phyloP scores from a whole-genome alignment of 2,797 vertebrate genomes.

The Rhynchonycteris naso region DNA sequence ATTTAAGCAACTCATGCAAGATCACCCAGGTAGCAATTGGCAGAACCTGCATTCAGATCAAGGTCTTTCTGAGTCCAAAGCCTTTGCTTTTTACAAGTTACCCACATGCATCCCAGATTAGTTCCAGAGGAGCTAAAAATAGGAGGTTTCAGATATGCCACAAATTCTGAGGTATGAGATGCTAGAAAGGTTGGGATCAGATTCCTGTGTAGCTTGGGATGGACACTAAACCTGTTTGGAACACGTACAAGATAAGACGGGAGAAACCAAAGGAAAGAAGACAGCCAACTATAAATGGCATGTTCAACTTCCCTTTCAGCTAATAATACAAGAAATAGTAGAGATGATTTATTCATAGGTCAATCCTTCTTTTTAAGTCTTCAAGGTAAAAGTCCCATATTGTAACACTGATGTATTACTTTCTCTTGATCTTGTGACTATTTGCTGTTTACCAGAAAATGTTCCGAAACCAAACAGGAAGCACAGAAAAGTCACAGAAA shows the following conservation, averaged over 20 bases:
- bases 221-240: not conserved
- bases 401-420: not conserved
- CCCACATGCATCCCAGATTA: not conserved
- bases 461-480: slow-evolving; percentile 57
- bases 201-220: not conserved
- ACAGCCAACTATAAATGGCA: not conserved
- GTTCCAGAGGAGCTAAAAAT: not conserved
- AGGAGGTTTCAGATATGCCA: not conserved
- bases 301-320: not conserved
- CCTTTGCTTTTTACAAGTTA: slow-evolving; percentile 4
- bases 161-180: not conserved
- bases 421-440: slow-evolving; percentile 30
- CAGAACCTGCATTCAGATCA: not conserved
- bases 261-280: not conserved
- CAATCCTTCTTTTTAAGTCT: not conserved
- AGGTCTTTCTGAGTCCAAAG: not conserved
- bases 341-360: not conserved
- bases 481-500: slow-evolving; percentile 57
- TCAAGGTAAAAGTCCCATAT: not conserved
- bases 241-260: not conserved
- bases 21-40: not conserved
- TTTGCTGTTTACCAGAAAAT: slow-evolving; percentile 35
- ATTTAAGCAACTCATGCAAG: slow-evolving; percentile 41
- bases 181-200: not conserved
- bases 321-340: not conserved